phyloP scores from a whole-genome alignment of 2,113 vertebrate species.

The Pelusios castaneus region DNA sequence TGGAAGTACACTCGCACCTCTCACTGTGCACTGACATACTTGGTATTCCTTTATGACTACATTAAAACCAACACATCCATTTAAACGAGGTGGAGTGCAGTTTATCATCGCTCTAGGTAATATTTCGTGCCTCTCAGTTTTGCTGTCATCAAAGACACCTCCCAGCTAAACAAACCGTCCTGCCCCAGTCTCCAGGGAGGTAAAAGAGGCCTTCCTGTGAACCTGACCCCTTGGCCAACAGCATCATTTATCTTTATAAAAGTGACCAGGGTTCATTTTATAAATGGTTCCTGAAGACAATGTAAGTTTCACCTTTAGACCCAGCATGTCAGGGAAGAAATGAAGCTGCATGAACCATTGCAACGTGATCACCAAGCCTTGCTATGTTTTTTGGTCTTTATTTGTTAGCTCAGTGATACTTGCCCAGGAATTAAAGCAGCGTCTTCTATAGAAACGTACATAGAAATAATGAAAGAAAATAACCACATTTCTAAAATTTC shows the following conservation, averaged over 20 bases:
- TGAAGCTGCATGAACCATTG: neutral
- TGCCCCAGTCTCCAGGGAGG: neutral
- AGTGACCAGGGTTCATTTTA: neutral
- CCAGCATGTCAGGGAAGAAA: neutral
- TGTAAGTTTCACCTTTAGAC: neutral
- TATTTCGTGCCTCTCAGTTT: constrained; percentile 13
- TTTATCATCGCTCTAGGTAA: neutral
- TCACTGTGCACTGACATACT: neutral
- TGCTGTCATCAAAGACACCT: neutral
- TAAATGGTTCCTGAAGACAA: constrained; percentile 4
- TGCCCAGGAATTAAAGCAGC: neutral
- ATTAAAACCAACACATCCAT: neutral
- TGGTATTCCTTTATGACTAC: neutral
- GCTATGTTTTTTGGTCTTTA: neutral
- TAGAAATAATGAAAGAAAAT: neutral
- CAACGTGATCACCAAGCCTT: neutral
- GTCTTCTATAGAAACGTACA: neutral
- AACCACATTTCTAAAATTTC: neutral
- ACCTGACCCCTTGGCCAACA: neutral
- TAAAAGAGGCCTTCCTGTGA: neutral
- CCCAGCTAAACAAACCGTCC: neutral
- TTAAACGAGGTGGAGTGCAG: neutral
- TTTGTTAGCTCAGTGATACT: neutral
- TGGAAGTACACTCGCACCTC: neutral
- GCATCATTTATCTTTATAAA: neutral